Base-by-base conservation (phyloP, 2,797 vertebrate genomes). In the Anguilla marmorata region DNA sequence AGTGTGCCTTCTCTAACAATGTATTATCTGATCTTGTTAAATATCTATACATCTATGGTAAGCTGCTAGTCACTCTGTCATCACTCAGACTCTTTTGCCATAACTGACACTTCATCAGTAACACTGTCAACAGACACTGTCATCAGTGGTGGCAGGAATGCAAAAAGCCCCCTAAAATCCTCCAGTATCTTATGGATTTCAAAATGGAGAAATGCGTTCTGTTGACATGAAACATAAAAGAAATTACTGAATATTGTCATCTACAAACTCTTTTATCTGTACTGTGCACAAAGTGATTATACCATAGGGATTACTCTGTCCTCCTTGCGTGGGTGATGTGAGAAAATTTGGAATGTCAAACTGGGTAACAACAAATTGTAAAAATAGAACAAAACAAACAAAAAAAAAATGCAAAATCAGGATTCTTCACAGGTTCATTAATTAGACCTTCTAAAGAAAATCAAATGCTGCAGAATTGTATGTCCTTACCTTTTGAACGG, bases 401-500 rank as follows among this genome's bases (percentile, higher is more conserved):
- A 66, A 66, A 24, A 21, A 21, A 21, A 63, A 63, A 24, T 21
- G 16, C 19, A 6, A 69, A 69, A n/a, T 6, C 3, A 69, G 6
- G 7, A n/a, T 24, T 24, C 21, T 24, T n/a, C n/a, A n/a, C 8
- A 27, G 24, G 2, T 6, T 69, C 63, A 69, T 69, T 69, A 27
- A 69, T 8, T 8, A 27, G 24, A 69, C 63, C 63, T 69, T 69
- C 24, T 27, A 27, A 69, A 74, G 69, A 12, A 11, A 12, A 14
- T 6, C 27, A 45, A 41, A 3, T 41, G 19, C 48, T 74, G 6
- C n/a, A 14, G 33, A 45, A 30, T 19, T 21, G 12, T 16, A 37
- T 69, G 21, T 52, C 85, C 91, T 89, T 96, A 99, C 98, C 97
- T 98, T 98, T 92, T 96, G 91, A 54, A 96, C 95, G 90, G 95